Percentiles rank a stretch among this genome's conserved stretches.
Evolutionary conservation across 2,797 vertebrate genomes (phyloP).

Genomic region (Betta splendens): DNA sequence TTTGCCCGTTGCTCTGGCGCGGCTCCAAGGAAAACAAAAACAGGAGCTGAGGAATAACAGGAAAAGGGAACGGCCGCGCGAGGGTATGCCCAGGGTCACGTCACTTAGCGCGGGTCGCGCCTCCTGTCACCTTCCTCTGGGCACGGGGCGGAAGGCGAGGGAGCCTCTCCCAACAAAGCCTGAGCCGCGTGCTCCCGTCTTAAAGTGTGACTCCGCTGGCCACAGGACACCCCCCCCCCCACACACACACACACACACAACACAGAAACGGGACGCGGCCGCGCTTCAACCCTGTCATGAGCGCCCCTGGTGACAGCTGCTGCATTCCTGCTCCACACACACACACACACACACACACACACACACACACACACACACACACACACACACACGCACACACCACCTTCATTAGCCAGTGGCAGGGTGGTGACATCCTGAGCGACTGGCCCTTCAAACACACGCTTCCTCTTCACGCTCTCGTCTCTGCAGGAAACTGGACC

Average conservation of each 20-base stretch:
- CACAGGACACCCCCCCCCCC: constrained; percentile 43
- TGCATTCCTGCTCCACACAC: constrained; percentile 70
- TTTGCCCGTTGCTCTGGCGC: constrained; percentile 70
- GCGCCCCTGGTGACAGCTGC: constrained; percentile 73
- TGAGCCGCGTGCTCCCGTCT: constrained; percentile 54
- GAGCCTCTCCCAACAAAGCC: constrained; percentile 54
- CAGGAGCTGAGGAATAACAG: constrained; percentile 79
- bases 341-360: too few relatives aligned
- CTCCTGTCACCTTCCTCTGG: constrained; percentile 74
- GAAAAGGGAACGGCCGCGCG: constrained; percentile 78
- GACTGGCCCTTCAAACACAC: constrained; percentile 80
- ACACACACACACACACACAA: constrained; percentile 20
- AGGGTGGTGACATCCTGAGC: constrained; percentile 85
- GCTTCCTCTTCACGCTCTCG: constrained; percentile 79
- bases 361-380: too few relatives aligned
- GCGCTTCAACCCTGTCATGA: constrained; percentile 51
- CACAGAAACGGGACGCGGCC: constrained; percentile 23
- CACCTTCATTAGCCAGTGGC: constrained; percentile 78
- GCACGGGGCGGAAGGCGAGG: constrained; percentile 47
- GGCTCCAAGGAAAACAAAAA: constrained; percentile 70
- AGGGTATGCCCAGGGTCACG: constrained; percentile 76
- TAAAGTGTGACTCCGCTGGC: constrained; percentile 42
- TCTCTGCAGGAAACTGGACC: constrained; percentile 63
- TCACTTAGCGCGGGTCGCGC: constrained; percentile 77
- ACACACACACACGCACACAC: too few relatives aligned